A percentile compares a stretch with the other conserved stretches of the same genome.
Conservation (phyloP, 2,797 vertebrate species). For the Macropus fuliginosus region DNA sequence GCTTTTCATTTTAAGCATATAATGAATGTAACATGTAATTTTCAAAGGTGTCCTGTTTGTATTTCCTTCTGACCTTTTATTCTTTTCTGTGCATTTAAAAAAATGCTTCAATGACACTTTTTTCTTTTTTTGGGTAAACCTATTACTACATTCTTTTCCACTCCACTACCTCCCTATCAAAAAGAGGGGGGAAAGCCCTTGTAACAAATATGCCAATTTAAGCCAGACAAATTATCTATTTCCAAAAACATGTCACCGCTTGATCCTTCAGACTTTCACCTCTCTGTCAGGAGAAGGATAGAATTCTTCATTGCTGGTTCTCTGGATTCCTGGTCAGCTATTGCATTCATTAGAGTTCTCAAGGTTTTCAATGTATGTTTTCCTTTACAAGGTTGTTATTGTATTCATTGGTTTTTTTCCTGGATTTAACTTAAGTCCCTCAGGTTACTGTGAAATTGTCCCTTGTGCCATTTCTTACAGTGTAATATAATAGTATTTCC, state of each 20-base stretch:
- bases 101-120: neutral
- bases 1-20: neutral
- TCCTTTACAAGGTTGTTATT: neutral
- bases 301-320: neutral
- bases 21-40: neutral
- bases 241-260: neutral
- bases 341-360: neutral
- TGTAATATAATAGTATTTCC: neutral
- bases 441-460: neutral
- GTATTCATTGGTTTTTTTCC: neutral
- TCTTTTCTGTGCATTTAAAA: neutral
- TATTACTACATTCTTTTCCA: neutral
- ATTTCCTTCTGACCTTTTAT: neutral
- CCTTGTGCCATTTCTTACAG: neutral
- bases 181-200: neutral
- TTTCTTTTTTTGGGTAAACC: neutral
- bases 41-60: neutral
- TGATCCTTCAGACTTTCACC: neutral
- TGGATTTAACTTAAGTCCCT: neutral
- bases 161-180: neutral
- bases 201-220: neutral
- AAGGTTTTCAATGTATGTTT: neutral
- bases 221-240: neutral
- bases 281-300: neutral
- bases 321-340: neutral